Evolutionary conservation across 2,888 invertebrate genomes (phyloP).

Genomic region (Drosophila stalkeri): DNA sequence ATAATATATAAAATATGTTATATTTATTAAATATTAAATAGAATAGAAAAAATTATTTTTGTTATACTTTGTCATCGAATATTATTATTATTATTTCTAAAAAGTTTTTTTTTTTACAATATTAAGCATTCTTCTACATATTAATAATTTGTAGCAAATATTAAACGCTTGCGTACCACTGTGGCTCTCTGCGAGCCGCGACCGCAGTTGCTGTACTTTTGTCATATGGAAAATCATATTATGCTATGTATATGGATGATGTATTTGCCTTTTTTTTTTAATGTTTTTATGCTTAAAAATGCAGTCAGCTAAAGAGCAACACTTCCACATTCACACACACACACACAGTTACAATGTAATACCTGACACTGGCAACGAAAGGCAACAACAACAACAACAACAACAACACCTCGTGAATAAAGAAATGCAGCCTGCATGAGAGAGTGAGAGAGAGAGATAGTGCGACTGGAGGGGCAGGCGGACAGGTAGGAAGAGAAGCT

Average conservation of each 20-base stretch:
- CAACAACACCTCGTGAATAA: conserved; percentile 51
- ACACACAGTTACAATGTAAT: conserved; percentile 53
- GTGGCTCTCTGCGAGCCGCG: conserved; percentile 24
- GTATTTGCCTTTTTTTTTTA: conserved; percentile 71
- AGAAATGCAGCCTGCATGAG: conserved; percentile 40
- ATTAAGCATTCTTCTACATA: too few species aligned
- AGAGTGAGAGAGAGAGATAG: background rate
- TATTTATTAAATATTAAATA: too few species aligned
- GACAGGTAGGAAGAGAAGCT: conserved; percentile 17
- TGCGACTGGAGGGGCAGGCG: background rate
- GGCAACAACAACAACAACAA: conserved; percentile 26
- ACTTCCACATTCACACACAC: conserved; percentile 38
- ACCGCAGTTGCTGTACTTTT: conserved; percentile 66
- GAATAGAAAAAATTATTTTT: too few species aligned
- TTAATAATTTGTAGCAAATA: background rate
- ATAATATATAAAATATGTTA: too few species aligned
- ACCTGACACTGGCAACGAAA: conserved; percentile 31
- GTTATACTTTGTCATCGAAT: too few species aligned
- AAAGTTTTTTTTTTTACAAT: too few species aligned
- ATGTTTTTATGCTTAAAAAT: conserved; percentile 75
- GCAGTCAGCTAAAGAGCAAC: conserved; percentile 60
- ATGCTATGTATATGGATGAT: conserved; percentile 77
- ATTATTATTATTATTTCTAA: too few species aligned
- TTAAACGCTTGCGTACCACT: conserved; percentile 25
- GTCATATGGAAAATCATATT: conserved; percentile 76